A percentile compares a stretch with the other conserved stretches of the same genome.
Conservation (phyloP, 2,113 vertebrate species). For the Fukomys damarensis region DNA sequence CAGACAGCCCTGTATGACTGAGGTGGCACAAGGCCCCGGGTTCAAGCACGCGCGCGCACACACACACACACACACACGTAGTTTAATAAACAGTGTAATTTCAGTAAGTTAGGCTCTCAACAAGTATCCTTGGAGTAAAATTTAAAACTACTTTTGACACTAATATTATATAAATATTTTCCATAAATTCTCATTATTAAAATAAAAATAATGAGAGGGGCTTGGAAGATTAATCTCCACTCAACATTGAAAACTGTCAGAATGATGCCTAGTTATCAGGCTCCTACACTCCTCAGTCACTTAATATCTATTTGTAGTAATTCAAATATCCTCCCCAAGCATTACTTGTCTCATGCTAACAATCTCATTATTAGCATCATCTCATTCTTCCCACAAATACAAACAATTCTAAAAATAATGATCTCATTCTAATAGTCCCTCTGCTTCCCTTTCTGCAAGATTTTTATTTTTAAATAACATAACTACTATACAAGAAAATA, state of each 20-base stretch:
- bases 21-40: not conserved
- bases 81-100: slow-evolving; percentile 17
- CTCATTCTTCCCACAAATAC: not conserved
- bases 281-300: not conserved
- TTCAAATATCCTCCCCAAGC: not conserved
- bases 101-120: slow-evolving; percentile 36
- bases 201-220: not conserved
- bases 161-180: not conserved
- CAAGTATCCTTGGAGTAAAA: not conserved
- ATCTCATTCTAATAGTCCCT: not conserved
- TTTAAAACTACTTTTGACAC: not conserved
- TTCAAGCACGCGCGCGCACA: not conserved
- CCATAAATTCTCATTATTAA: slow-evolving; percentile 10
- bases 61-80: not conserved
- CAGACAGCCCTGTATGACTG: too few relatives aligned
- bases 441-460: not conserved
- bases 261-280: not conserved
- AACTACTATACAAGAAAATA: not conserved
- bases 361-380: not conserved
- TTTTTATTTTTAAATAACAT: slow-evolving; percentile 26
- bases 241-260: not conserved
- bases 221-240: not conserved
- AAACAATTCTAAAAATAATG: not conserved
- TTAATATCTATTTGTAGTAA: not conserved
- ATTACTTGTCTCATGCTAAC: slow-evolving; percentile 46